Evolutionary conservation across 1,140 invertebrate genomes (phyloP).

Genomic region (Caerostris darwini): DNA sequence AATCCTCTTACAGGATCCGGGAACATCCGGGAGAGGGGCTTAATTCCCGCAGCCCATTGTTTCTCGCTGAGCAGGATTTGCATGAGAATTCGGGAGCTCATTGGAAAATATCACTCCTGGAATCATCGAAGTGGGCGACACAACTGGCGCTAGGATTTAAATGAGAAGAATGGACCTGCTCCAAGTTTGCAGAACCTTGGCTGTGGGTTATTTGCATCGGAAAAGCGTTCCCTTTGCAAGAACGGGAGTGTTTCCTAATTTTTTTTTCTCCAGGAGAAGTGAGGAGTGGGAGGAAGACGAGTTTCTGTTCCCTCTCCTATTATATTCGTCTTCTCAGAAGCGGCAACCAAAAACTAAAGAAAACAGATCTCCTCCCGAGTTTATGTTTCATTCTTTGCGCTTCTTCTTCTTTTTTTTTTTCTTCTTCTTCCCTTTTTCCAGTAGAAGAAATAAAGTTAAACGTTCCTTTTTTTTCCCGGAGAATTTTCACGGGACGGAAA

Average conservation of each 20-base stretch:
- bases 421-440: no score
- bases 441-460: constrained; percentile 64
- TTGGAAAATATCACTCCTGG: background rate
- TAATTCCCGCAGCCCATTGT: background rate
- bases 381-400: constrained; percentile 68
- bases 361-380: constrained; percentile 57
- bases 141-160: background rate
- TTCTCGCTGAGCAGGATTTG: background rate
- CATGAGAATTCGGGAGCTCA: background rate
- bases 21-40: background rate
- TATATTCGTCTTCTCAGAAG: constrained; percentile 83
- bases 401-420: background rate
- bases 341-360: constrained; percentile 81
- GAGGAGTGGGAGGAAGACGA: background rate
- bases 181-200: background rate
- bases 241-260: background rate
- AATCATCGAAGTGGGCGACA: background rate
- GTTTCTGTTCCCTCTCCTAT: background rate
- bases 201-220: constrained; percentile 29
- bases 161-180: background rate
- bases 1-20: background rate
- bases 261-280: background rate
- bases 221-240: background rate
- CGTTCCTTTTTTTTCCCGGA: background rate
- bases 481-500: constrained; percentile 14